Evolutionary conservation across 30 jellyfish, hydroid and myxozoan genomes (phyloP).

Genomic region (Aurelia sp.): DNA sequence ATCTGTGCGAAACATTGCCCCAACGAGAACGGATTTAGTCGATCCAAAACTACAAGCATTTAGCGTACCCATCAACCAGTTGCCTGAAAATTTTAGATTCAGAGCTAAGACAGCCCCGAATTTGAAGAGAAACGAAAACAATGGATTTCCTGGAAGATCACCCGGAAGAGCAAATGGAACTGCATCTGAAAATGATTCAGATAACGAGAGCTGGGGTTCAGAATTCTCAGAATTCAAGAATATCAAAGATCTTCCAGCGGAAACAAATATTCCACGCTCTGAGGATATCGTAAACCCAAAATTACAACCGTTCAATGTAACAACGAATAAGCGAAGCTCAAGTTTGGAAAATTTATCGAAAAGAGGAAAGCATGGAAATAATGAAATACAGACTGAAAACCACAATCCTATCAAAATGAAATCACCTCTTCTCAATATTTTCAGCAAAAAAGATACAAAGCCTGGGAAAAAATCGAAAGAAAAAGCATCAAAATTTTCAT

Average conservation of each 20-base stretch:
- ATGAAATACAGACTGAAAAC: slow-evolving; percentile 4
- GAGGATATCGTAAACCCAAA: slow-evolving; percentile 23
- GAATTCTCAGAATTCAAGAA: slow-evolving; percentile 63
- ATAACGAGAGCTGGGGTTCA: slow-evolving; percentile 65
- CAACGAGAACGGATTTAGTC: slow-evolving; percentile 28
- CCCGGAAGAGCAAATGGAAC: not conserved
- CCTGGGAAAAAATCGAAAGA: slow-evolving; percentile 42
- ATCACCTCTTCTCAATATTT: slow-evolving; percentile 59
- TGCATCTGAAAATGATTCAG: not conserved
- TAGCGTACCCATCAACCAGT: slow-evolving; percentile 37
- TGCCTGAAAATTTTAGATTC: slow-evolving; percentile 23
- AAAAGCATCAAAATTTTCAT: slow-evolving; percentile 30
- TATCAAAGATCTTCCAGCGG: not conserved
- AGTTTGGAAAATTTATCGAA: slow-evolving; percentile 19
- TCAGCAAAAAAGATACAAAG: slow-evolving; percentile 34
- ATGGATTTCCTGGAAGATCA: not conserved
- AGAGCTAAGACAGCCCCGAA: slow-evolving; percentile 30
- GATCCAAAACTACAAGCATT: slow-evolving; percentile 81
- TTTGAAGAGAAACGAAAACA: not conserved
- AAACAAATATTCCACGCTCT: slow-evolving; percentile 1
- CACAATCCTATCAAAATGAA: slow-evolving; percentile 21
- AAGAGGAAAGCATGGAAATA: not conserved
- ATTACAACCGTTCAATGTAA: slow-evolving; percentile 19
- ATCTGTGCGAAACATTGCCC: slow-evolving; percentile 10
- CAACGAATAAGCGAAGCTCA: not conserved